Base-by-base conservation (phyloP, 1,140 invertebrate species). In the Zaprionus africanus region DNA sequence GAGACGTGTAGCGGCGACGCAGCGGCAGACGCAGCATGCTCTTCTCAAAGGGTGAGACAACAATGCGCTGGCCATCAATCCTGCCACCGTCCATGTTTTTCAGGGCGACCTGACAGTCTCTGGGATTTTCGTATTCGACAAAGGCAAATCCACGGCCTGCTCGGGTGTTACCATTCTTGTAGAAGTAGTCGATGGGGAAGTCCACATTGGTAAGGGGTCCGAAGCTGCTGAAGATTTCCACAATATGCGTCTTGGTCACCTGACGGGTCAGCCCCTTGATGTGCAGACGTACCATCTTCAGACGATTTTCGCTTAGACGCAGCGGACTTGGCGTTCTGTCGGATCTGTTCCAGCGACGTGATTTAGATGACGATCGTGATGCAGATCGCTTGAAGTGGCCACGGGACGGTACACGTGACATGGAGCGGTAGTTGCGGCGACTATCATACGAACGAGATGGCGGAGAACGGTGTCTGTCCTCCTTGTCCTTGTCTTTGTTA, bases 41-140 rank as follows among this genome's bases (percentile, higher is more conserved):
- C 31, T 57, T 43, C 38, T 75, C 46, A 24, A 87, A 87, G 9
- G 84, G 73, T 0, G 78, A 67, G 19, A 87, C 83, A 6, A 74
- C 15, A 2, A 87, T 78, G 2, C 60, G 60, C 19, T 67, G 60
- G n/a, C 64, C 74, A 46, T 87, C 83, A 19, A 87, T 83, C 36
- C 63, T 66, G 2, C 83, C 80, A 1, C 83, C 83, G 38, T 87
- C 64, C 83, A 87, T 87, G 31, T 74, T 78, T 57, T 58, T 72
- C 12, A 74, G 65, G 19, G 83, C 83, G 7, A 24, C n/a, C 36
- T 72, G 46, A 12, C 83, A 88, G 51, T 87, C 83, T 28, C 68
- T 24, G 5, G 84, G 62, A 34, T 64, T 70, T 0, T 24, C 51
- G 6, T 46, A 87, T 60, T 87, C 80, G 5, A 88, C 80, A 7